Percentiles rank a stretch among this genome's conserved stretches.
Conservation (phyloP, 2,888 invertebrate genomes). For the Torymus tubicola region DNA sequence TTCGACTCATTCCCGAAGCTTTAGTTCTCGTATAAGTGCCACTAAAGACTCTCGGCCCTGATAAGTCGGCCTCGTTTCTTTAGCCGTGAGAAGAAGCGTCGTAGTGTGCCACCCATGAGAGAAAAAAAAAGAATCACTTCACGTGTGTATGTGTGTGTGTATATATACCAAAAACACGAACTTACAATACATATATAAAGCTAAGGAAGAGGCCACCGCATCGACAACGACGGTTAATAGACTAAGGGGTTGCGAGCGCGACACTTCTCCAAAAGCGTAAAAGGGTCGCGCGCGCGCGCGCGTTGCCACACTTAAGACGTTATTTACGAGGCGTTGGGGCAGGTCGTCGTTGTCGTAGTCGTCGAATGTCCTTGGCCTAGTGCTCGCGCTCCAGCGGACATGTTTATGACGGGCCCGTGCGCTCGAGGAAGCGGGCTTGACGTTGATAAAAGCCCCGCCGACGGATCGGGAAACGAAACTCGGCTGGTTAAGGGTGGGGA, state of each 20-base stretch:
- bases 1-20: neutral
- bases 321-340: conserved; percentile 71
- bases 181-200: neutral
- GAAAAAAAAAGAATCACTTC: no score
- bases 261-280: conserved; percentile 49
- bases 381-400: conserved; percentile 64
- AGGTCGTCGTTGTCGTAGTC: conserved; percentile 58
- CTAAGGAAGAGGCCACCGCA: conserved; percentile 23
- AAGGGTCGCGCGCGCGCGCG: conserved; percentile 62
- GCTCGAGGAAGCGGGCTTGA: conserved; percentile 53
- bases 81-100: conserved; percentile 20
- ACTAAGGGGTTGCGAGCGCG: conserved; percentile 34
- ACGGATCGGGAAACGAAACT: conserved; percentile 49
- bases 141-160: no score
- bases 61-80: conserved; percentile 3
- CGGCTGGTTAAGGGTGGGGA: neutral
- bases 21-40: conserved; percentile 2
- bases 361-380: conserved; percentile 62
- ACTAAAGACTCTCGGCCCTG: conserved; percentile 3
- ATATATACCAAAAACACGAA: no score
- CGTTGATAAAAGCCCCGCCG: conserved; percentile 44
- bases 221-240: conserved; percentile 13
- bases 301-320: conserved; percentile 72
- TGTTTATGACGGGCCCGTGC: conserved; percentile 71
- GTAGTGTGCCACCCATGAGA: no score